A percentile compares a stretch with the other conserved stretches of the same genome.
phyloP scores from a whole-genome alignment of 2,888 invertebrate genomes.

The Nipponacmea schrenckii region DNA sequence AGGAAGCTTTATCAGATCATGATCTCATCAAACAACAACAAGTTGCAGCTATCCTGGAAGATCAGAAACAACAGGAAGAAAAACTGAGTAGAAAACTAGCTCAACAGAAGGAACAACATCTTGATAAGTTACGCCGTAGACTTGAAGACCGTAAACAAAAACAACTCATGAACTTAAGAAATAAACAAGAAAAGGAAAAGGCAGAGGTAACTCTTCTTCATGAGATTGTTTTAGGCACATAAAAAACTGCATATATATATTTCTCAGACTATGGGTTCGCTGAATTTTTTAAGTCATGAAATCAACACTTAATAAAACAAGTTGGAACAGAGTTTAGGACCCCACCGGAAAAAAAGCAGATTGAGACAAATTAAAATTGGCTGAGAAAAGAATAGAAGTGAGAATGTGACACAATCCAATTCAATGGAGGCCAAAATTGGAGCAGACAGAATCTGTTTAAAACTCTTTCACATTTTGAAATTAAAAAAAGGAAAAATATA shows the following conservation, averaged over 20 bases:
- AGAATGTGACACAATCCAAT: no score
- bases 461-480: no score
- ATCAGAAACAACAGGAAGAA: constrained; percentile 47
- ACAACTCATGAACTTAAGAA: constrained; percentile 44
- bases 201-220: constrained; percentile 56
- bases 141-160: constrained; percentile 49
- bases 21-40: constrained; percentile 50
- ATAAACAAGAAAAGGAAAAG: constrained; percentile 57
- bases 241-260: not conserved
- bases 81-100: constrained; percentile 39
- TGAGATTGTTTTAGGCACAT: not conserved
- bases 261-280: no score
- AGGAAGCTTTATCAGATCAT: constrained; percentile 50
- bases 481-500: no score
- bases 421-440: no score
- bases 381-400: no score
- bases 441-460: no score
- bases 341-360: no score
- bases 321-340: no score
- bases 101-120: constrained; percentile 45
- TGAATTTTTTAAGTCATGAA: no score
- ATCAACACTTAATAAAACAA: no score
- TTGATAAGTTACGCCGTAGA: constrained; percentile 48
- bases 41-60: constrained; percentile 43
- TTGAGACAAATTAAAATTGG: no score